Evolutionary conservation across 2,113 vertebrate genomes (phyloP), one percentile per base, ranked within the genome.

Genomic region (Camelus bactrianus): DNA sequence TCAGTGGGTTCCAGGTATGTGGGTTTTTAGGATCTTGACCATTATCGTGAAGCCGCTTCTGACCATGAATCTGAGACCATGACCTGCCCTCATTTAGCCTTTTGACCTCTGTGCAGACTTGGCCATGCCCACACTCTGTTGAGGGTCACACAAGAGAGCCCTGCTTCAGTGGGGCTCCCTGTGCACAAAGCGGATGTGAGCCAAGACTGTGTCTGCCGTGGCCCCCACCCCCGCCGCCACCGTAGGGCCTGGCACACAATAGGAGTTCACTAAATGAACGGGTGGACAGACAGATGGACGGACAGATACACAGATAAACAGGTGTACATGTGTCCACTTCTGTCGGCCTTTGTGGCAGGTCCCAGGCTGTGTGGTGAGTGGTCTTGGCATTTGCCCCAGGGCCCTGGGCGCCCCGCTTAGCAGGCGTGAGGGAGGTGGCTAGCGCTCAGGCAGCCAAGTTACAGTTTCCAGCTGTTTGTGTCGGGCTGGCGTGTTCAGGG

Each of bases 401-500:
- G 17, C 38, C 58, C 94, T 84, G 20, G 32, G 96, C 50, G 0
- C 9, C 58, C 54, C 26, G 90, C 98, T 98, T 95, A 96, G 97
- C 98, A 97, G 98, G 98, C 90, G 19, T 80, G 97, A 97, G 97
- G 19, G 42, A 42, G 28, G 10, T 4, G 7, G 97, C 98, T 98
- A 98, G 98, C 99, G 98, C 97, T 98, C 97, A 96, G 98, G 98
- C 94, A 97, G 98, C 96, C 95, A 96, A 97, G 98, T 98, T 99
- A 98, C 98, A 98, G 97, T 99, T 99, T 99, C 99, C 96, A 97
- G 98, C 97, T 98, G 97, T 99, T 98, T 98, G 98, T 98, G 93
- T 98, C 95, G 95, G 95, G 91, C 99, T 99, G 98, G 98, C 98
- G 96, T 98, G 98, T 98, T 98, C 97, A 35, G 98, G 99, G 98